Conservation (phyloP, 2,113 vertebrate species). For the Neolamprologus sp. region DNA sequence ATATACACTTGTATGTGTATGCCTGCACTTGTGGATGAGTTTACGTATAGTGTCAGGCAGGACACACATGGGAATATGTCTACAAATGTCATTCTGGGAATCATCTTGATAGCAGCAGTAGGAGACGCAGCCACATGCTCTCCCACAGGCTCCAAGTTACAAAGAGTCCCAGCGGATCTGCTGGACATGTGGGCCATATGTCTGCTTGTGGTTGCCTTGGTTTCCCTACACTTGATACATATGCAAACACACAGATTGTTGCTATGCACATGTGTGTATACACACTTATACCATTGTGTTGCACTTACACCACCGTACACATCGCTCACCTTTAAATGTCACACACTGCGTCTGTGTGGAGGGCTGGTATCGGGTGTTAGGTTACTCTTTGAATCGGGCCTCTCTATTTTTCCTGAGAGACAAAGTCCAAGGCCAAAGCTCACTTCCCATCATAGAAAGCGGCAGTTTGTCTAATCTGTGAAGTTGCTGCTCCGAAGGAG, state of each 20-base stretch:
- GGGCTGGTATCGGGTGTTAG: slow-evolving; percentile 9
- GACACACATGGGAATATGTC: background rate
- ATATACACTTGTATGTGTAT: background rate
- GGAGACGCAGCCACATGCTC: slow-evolving; percentile 21
- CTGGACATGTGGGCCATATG: slow-evolving; percentile 48
- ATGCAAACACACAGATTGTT: background rate
- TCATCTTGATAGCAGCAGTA: slow-evolving; percentile 44
- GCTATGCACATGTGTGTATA: background rate
- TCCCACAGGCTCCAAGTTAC: slow-evolving; percentile 15
- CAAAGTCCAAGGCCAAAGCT: background rate
- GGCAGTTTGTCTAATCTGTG: background rate
- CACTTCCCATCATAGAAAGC: background rate
- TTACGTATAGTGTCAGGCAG: background rate
- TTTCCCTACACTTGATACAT: slow-evolving; percentile 1
- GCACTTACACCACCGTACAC: background rate
- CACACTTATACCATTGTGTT: background rate
- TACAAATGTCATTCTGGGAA: slow-evolving; percentile 46
- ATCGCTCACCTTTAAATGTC: slow-evolving; percentile 9
- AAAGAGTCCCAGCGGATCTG: slow-evolving; percentile 26
- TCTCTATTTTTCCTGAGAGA: background rate
- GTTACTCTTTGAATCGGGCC: slow-evolving; percentile 20
- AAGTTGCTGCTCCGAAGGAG: background rate
- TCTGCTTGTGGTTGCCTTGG: slow-evolving; percentile 29
- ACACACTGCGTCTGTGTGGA: background rate
- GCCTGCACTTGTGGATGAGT: background rate